A percentile compares a stretch with the other conserved stretches of the same genome.
Evolutionary conservation across 2,797 vertebrate species (phyloP).

Genomic region (Ambastaia sidthimunki): DNA sequence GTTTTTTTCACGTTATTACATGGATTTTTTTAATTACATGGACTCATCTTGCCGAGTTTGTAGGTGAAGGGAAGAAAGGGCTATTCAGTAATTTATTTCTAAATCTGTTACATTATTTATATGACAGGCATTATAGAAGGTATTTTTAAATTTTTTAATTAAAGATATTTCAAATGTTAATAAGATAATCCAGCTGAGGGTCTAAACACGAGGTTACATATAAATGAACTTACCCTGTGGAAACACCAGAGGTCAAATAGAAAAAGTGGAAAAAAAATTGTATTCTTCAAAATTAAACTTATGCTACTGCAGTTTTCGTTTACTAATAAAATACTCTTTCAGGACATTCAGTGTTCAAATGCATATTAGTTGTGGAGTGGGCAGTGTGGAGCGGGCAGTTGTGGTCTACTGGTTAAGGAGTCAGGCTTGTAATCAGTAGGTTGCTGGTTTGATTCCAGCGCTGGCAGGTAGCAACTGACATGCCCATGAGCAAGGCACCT

Average conservation of each 20-base stretch:
- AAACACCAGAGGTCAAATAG: background rate
- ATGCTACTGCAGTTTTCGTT: background rate
- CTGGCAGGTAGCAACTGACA: too few species aligned
- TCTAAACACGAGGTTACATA: too few species aligned
- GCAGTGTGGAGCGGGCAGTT: too few species aligned
- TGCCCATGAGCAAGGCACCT: too few species aligned
- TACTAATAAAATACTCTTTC: constrained; percentile 97
- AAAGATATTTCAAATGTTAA: too few species aligned
- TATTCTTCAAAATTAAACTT: too few species aligned
- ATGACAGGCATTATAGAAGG: background rate
- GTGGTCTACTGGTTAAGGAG: too few species aligned
- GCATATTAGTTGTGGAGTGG: too few species aligned
- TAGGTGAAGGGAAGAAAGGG: background rate
- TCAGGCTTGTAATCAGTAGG: too few species aligned
- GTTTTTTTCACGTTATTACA: background rate
- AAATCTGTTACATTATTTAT: background rate
- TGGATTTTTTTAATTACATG: background rate
- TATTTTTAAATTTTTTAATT: background rate
- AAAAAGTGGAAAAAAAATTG: background rate
- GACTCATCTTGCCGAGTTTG: constrained; percentile 11
- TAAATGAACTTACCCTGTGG: constrained; percentile 91
- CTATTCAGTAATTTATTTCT: background rate
- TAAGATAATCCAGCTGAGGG: too few species aligned
- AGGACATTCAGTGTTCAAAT: constrained; percentile 99
- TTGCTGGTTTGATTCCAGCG: too few species aligned